Evolutionary conservation across 2,113 vertebrate species (phyloP), one percentile per base, ranked within the genome.

Genomic region (Gadus macrocephalus): DNA sequence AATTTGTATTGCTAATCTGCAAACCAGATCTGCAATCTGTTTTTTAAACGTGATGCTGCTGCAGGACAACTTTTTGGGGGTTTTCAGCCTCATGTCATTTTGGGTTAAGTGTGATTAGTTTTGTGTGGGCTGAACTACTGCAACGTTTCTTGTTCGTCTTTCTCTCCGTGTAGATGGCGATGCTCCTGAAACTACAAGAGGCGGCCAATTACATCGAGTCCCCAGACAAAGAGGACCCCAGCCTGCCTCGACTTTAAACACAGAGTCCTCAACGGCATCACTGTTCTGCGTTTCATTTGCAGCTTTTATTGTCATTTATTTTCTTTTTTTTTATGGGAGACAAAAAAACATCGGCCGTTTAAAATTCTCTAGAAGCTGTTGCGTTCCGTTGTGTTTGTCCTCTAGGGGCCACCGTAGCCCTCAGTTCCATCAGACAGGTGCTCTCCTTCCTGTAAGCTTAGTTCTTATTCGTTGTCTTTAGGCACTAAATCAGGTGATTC

Each of bases 151-250:
- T 58, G 69, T 22, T 64, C 74, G 60, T 67, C 20, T 62, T 70
- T 7, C 12, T 42, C 56, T 35, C 72, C 14, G 85, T 85, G 4
- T 86, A 99, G 97, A 99, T 99, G 97, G 96, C 96, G 56, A 99
- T 99, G 97, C 93, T 99, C 91, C 88, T 99, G 85, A 99, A 98
- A 83, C 96, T 99, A 73, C 97, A 99, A 82, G 97, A 99, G 89
- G 95, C 96, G 2, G 97, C 97, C 87, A 98, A 98, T 89, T 96
- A 95, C 87, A 98, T 98, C 17, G 96, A 99, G 85, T 98, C 96
- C 81, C 96, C 96, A 0, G 97, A 99, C 71, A 93, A 93, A 62
- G 97, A 99, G 86, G 95, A 98, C 72, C 92, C 93, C 0, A 92
- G 92, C 83, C 92, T 97, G 76, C 93, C 95, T 19, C 94, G 92